Evolutionary conservation across 2,797 vertebrate species (phyloP).

Genomic region (Takifugu rubripes): DNA sequence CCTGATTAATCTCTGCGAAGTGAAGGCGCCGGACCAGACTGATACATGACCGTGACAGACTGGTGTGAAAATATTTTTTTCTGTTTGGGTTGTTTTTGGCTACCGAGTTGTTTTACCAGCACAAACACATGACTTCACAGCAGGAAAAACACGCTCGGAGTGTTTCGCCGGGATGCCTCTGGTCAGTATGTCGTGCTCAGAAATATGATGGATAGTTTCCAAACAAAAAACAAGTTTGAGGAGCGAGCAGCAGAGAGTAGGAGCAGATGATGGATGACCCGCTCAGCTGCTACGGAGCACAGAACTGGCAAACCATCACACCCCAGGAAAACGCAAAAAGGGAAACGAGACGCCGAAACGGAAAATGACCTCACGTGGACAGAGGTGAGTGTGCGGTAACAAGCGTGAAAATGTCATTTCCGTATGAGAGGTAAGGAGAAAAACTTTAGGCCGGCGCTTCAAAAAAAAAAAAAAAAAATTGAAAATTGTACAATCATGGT

Average conservation of each 20-base stretch:
- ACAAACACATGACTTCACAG: slow-evolving; percentile 8
- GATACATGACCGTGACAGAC: too few relatives aligned
- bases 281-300: slow-evolving; percentile 27
- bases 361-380: slow-evolving; percentile 26
- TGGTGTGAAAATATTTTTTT: neutral
- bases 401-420: slow-evolving; percentile 47
- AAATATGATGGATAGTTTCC: slow-evolving; percentile 65
- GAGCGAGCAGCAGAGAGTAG: slow-evolving; percentile 38
- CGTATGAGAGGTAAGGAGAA: slow-evolving; percentile 12
- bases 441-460: neutral
- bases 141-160: slow-evolving; percentile 4
- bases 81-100: slow-evolving; percentile 8
- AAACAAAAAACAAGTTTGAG: slow-evolving; percentile 69
- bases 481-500: neutral
- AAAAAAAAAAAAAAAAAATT: neutral
- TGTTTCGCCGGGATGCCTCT: slow-evolving; percentile 11
- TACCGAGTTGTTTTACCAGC: neutral
- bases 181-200: slow-evolving; percentile 29
- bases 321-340: slow-evolving; percentile 16
- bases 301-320: slow-evolving; percentile 15
- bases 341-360: slow-evolving; percentile 12
- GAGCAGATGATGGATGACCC: slow-evolving; percentile 63
- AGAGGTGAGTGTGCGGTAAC: slow-evolving; percentile 35
- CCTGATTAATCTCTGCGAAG: too few relatives aligned
- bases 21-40: too few relatives aligned